Evolutionary conservation across 2,888 invertebrate genomes (phyloP), one percentile per base, ranked within the genome.

Genomic region (Shargacucullia verbasci): DNA sequence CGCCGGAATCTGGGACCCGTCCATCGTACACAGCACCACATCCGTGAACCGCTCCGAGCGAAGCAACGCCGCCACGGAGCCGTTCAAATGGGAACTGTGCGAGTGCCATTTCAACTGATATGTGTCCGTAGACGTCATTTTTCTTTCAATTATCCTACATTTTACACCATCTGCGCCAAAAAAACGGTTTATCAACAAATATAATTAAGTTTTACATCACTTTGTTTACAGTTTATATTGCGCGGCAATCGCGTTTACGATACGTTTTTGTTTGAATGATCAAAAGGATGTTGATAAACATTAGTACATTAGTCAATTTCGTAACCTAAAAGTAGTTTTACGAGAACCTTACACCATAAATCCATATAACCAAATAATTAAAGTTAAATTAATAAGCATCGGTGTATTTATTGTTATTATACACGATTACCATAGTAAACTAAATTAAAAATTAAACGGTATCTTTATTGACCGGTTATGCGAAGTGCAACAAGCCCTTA

Each of bases 81-180:
- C 96, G 89, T 97, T 97, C 78, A 98, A 94, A 91, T 97, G 97
- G 29, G 96, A 95, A 79, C 96, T 95, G 94, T 97, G 97, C 72
- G 97, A 97, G 89, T 97, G 97, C 98, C 98, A 98, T 94, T 98
- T 98, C 50, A 98, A 94, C 89, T 98, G 97, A 88, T 97, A 98
- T 79, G 97, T 98, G 88, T 98, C 98, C 79, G 95, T 94, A 62
- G 94, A 91, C 75, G 93, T 94, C 91, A 94, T 94, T 73, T 73
- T 85, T 48, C 44, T 50, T 59, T 12, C 31, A n/a, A 52, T 38
- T 56, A 50, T 57, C 66, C 76, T 73, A 72, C 64, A 65, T 65
- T 67, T 60, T 67, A 78, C 65, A 60, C 58, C 70, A 76, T 70
- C 73, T 72, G 56, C 12, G 48, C 31, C 31, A 64, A 20, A 20